Evolutionary conservation across 1,140 invertebrate species (phyloP).

Genomic region (Rhizoglyphus robini): DNA sequence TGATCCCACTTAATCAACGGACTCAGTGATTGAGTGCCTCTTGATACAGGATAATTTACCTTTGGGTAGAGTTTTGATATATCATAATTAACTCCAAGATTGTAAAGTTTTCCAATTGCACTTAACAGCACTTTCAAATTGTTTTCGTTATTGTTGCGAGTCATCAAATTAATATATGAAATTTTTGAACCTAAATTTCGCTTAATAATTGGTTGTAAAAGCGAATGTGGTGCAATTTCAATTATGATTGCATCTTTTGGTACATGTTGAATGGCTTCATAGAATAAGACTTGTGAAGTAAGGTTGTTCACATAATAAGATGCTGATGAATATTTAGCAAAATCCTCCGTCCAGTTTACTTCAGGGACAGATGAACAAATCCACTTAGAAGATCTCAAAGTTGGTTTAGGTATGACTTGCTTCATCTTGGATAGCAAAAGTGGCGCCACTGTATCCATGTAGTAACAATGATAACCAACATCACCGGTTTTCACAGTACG

Average conservation of each 20-base stretch:
- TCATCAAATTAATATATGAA: constrained; percentile 58
- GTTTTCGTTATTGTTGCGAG: constrained; percentile 18
- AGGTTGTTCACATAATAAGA: constrained; percentile 92
- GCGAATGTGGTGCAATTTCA: constrained; percentile 61
- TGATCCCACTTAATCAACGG: constrained; percentile 42
- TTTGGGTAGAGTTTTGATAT: constrained; percentile 32
- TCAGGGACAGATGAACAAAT: constrained; percentile 72
- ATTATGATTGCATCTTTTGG: constrained; percentile 50
- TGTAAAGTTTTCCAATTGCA: constrained; percentile 36
- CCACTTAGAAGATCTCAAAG: constrained; percentile 63
- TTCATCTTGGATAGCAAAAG: constrained; percentile 46
- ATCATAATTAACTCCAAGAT: constrained; percentile 36
- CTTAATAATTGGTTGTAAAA: constrained; percentile 72
- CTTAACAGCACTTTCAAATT: constrained; percentile 17
- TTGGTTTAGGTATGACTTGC: constrained; percentile 51
- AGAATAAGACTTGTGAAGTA: constrained; percentile 58
- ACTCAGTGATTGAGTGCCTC: constrained; percentile 39
- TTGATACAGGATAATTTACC: constrained; percentile 37
- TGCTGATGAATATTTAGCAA: constrained; percentile 66
- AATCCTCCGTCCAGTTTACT: constrained; percentile 52
- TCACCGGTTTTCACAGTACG: constrained; percentile 73
- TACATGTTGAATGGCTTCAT: constrained; percentile 61
- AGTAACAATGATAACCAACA: constrained; percentile 86
- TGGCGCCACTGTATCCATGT: constrained; percentile 68
- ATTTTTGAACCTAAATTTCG: constrained; percentile 46